These are phyloP conservation scores for Melanotaenia nigrans DNA, from an alignment of 2,797 vertebrate species.

Conservation along the genomic window DNA sequence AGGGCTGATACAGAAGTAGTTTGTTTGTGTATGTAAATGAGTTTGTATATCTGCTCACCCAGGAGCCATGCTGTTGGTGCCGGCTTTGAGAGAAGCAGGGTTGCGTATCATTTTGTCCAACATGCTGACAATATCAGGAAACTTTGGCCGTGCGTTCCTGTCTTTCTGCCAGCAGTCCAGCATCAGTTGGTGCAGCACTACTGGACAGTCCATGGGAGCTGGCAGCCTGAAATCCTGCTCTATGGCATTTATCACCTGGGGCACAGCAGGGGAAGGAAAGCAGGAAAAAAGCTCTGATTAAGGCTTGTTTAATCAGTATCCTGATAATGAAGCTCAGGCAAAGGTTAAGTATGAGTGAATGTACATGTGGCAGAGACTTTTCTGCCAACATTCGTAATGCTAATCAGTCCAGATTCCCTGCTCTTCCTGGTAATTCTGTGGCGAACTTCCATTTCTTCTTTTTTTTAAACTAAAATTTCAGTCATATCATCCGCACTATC, in stretches of 20 bases:
- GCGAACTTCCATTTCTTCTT: neutral
- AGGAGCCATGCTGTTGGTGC: slow-evolving; percentile 88
- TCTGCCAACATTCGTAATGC: too few species aligned
- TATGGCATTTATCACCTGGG: slow-evolving; percentile 94
- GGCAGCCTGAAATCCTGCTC: slow-evolving; percentile 96
- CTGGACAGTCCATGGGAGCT: slow-evolving; percentile 94
- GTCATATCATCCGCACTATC: neutral
- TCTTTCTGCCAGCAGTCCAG: slow-evolving; percentile 98
- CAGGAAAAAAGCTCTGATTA: neutral
- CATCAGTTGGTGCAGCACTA: slow-evolving; percentile 94
- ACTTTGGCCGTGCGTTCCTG: slow-evolving; percentile 92
- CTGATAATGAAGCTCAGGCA: slow-evolving; percentile 10
- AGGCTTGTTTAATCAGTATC: slow-evolving; percentile 12
- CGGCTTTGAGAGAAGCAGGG: slow-evolving; percentile 94
- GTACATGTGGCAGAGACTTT: neutral
- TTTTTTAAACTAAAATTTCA: neutral
- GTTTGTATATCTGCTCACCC: slow-evolving; percentile 83
- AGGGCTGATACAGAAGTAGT: neutral
- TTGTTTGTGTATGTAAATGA: slow-evolving; percentile 35
- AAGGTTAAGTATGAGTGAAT: neutral
- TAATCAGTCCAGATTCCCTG: neutral
- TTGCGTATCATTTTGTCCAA: slow-evolving; percentile 98
- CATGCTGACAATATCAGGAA: slow-evolving; percentile 94
- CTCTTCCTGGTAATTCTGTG: neutral
- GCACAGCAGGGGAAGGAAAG: neutral